These are phyloP conservation scores for Umimayanthus kanabou DNA, from an alignment of 92 coral and sea anemone species.

Conservation along the genomic window DNA sequence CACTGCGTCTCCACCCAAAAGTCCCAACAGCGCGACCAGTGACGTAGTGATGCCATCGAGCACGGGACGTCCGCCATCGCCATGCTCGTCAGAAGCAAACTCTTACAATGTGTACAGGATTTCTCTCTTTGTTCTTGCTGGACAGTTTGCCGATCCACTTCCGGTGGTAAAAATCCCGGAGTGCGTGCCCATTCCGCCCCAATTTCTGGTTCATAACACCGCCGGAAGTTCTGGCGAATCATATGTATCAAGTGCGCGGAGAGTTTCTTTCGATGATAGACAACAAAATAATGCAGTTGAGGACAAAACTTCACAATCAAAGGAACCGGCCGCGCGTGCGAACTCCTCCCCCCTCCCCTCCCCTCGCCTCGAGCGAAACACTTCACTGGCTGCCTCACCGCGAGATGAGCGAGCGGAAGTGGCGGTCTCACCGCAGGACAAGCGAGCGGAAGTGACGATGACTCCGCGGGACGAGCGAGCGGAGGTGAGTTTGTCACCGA, in stretches of 20 bases:
- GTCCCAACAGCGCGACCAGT: constrained; percentile 46
- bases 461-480: background rate
- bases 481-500: constrained; percentile 5
- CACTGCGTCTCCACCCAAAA: constrained; percentile 84
- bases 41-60: constrained; percentile 22
- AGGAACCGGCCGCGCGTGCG: background rate
- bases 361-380: background rate
- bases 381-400: constrained; percentile 2
- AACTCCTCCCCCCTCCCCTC: constrained; percentile 16
- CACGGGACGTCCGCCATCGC: constrained; percentile 50
- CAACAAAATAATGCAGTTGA: background rate
- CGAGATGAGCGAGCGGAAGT: background rate
- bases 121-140: constrained; percentile 77
- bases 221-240: constrained; percentile 8
- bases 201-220: constrained; percentile 27
- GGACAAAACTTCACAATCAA: background rate
- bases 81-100: constrained; percentile 41
- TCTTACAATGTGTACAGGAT: constrained; percentile 65
- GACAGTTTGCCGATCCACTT: constrained; percentile 75
- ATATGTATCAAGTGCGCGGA: constrained; percentile 12
- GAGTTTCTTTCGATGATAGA: constrained; percentile 33
- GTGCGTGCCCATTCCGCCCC: constrained; percentile 44
- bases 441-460: no score
- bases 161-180: constrained; percentile 64
- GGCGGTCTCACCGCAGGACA: background rate